These are phyloP conservation scores for Ianthella basta DNA, from an alignment of 37 sponge, comb jelly and placozoan species.

Conservation along the genomic window DNA sequence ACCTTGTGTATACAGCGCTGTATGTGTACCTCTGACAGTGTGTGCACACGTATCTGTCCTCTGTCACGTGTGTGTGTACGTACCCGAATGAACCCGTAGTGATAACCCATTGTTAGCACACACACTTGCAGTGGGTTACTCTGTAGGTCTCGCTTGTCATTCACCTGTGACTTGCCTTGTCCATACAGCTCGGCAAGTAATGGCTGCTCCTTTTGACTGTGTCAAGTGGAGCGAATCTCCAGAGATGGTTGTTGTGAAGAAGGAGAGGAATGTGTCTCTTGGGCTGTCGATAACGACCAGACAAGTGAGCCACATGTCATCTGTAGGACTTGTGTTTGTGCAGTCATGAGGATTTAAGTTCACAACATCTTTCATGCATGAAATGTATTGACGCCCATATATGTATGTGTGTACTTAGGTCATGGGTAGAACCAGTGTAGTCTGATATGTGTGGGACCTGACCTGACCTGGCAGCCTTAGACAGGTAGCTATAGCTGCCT, in stretches of 20 bases:
- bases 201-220: constrained; percentile 43
- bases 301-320: constrained; percentile 60
- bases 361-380: too few species aligned
- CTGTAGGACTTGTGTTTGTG: too few species aligned
- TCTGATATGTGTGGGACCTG: too few species aligned
- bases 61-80: background rate
- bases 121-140: too few species aligned
- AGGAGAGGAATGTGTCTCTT: constrained; percentile 33
- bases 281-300: constrained; percentile 76
- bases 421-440: background rate
- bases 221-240: constrained; percentile 67
- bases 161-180: background rate
- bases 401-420: constrained; percentile 26
- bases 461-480: too few species aligned
- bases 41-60: background rate
- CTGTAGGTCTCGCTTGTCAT: background rate
- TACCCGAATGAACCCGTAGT: too few species aligned
- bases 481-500: too few species aligned
- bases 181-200: constrained; percentile 38
- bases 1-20: background rate
- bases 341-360: too few species aligned
- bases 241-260: constrained; percentile 46
- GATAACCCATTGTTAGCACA: too few species aligned
- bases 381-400: constrained; percentile 5
- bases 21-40: background rate